A percentile compares a stretch with the other conserved stretches of the same genome.
Conservation (phyloP, 2,113 vertebrate species). For the Lathamus discolor region DNA sequence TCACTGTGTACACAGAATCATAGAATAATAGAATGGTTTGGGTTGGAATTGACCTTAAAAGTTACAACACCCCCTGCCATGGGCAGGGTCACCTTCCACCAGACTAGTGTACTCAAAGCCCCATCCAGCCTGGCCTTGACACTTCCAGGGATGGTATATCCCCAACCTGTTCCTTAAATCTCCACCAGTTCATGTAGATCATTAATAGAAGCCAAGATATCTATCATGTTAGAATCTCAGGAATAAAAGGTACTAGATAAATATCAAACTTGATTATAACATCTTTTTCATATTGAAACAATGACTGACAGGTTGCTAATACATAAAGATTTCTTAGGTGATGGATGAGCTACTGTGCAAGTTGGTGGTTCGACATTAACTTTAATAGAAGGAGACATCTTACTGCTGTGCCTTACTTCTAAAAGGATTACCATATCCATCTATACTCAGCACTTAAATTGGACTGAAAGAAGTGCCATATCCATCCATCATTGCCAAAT, state of each 20-base stretch:
- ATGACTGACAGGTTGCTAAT: not conserved
- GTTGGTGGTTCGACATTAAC: conserved; percentile 27
- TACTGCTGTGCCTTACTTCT: conserved; percentile 24
- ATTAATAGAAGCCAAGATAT: not conserved
- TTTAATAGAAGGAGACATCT: conserved; percentile 44
- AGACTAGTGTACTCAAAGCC: not conserved
- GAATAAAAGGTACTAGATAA: not conserved
- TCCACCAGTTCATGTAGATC: not conserved
- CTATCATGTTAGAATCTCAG: not conserved
- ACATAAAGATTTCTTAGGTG: conserved; percentile 1
- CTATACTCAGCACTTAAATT: conserved; percentile 51
- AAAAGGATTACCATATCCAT: conserved; percentile 52
- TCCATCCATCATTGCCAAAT: conserved; percentile 53
- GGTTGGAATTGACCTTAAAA: not conserved
- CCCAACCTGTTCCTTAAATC: not conserved
- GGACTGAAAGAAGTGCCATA: conserved; percentile 43
- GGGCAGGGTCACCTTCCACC: not conserved
- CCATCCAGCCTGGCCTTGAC: not conserved
- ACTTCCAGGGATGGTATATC: not conserved
- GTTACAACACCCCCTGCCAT: not conserved
- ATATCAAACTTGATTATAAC: not conserved
- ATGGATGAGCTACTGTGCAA: not conserved
- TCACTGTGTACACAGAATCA: not conserved
- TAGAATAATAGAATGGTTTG: not conserved
- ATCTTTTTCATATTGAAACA: not conserved